A percentile compares a stretch with the other conserved stretches of the same genome.
Evolutionary conservation across 2,797 vertebrate genomes (phyloP).

Genomic region (Cygnus olor): DNA sequence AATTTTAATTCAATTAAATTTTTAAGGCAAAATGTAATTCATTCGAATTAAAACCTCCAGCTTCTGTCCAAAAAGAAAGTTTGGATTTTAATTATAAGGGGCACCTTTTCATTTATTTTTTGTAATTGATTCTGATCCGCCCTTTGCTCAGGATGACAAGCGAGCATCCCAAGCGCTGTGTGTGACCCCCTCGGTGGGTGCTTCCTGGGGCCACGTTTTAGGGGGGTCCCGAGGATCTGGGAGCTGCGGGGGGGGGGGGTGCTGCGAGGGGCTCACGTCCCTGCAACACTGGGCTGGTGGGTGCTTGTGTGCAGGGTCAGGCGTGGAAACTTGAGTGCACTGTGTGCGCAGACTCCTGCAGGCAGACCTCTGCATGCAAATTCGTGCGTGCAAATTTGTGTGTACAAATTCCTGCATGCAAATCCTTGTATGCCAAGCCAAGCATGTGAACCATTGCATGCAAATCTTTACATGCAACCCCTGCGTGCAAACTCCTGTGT

Average conservation of each 20-base stretch:
- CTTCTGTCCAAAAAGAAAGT: background rate
- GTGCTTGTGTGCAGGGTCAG: background rate
- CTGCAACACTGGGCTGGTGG: background rate
- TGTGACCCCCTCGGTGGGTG: rapidly evolving
- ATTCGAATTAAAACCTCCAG: background rate
- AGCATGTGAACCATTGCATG: background rate
- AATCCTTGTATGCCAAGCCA: no score
- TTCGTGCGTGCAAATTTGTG: no score
- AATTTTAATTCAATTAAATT: conserved; percentile 21
- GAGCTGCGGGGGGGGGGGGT: rapidly evolving
- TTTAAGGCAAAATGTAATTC: conserved; percentile 19
- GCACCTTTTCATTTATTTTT: background rate
- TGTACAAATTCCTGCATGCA: background rate
- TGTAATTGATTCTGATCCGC: background rate
- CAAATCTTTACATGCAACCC: background rate
- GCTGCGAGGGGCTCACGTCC: background rate
- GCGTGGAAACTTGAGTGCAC: background rate
- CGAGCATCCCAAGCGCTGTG: rapidly evolving
- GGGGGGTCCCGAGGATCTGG: background rate
- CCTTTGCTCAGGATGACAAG: background rate
- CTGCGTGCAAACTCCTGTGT: no score
- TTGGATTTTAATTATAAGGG: background rate
- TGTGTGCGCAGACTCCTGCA: no score
- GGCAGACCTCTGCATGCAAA: rapidly evolving
- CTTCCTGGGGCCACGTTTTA: rapidly evolving